Percentiles rank a stretch among this genome's conserved stretches.
phyloP scores from a whole-genome alignment of 2,113 vertebrate species.

The Odobenus rosmarus region DNA sequence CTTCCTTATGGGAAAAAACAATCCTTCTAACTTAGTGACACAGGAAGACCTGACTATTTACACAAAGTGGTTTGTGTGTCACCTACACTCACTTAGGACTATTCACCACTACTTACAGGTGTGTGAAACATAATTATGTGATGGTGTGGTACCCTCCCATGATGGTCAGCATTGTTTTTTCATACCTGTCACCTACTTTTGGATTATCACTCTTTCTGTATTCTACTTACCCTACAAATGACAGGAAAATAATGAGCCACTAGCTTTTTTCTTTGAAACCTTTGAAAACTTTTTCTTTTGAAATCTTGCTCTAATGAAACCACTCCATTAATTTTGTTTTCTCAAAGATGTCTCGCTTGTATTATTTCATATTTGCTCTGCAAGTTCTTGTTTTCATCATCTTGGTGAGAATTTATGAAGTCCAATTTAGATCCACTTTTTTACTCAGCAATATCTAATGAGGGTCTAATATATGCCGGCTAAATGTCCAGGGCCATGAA shows the following conservation, averaged over 20 bases:
- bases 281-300: not conserved
- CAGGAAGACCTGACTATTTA: conserved; percentile 86
- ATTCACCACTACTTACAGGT: conserved; percentile 86
- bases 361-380: not conserved
- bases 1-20: conserved; percentile 82
- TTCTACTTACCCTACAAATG: not conserved
- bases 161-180: not conserved
- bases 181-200: not conserved
- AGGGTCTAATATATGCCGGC: not conserved
- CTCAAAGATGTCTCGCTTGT: not conserved
- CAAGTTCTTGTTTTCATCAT: not conserved
- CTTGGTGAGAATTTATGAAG: not conserved
- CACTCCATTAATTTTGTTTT: not conserved
- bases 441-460: not conserved
- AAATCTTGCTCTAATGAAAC: not conserved
- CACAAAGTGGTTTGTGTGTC: conserved; percentile 85
- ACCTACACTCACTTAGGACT: conserved; percentile 84
- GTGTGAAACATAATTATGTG: not conserved
- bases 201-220: not conserved
- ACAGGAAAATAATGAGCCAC: not conserved
- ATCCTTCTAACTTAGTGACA: conserved; percentile 71
- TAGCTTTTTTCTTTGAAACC: not conserved
- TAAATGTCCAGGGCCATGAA: not conserved
- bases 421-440: not conserved
- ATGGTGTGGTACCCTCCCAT: rapidly evolving